Conservation (phyloP, 1,140 invertebrate genomes). For the Aphaenogaster rudis region DNA sequence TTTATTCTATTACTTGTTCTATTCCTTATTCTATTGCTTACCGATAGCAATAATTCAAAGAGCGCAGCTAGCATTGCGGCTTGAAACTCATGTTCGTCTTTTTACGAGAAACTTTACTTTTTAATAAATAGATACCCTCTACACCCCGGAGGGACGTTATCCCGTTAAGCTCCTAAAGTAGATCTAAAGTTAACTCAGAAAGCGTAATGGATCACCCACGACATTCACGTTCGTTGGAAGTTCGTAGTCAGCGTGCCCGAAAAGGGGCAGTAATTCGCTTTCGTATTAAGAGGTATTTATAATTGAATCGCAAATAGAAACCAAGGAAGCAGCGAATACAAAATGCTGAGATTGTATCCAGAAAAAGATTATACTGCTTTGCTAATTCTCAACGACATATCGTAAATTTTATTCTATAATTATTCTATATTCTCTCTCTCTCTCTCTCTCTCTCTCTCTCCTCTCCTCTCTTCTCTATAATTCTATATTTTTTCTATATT, state of each 20-base stretch:
- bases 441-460: no score
- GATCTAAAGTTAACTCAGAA: conserved; percentile 23
- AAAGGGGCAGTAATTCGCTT: conserved; percentile 1
- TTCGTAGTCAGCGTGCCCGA: background rate
- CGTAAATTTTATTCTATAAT: background rate
- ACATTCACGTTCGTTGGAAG: background rate
- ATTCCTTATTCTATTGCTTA: background rate
- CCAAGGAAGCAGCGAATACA: background rate
- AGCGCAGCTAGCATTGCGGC: background rate
- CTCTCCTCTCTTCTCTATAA: no score
- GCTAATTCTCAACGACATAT: background rate
- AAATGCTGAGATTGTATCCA: background rate
- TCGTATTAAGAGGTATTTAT: background rate
- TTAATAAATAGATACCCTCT: conserved; percentile 40
- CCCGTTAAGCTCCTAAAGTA: conserved; percentile 31
- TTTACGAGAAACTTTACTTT: conserved; percentile 2
- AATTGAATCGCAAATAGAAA: conserved; percentile 27
- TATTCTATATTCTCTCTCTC: background rate
- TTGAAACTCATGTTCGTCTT: conserved; percentile 3
- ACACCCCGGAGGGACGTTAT: background rate
- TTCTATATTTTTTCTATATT: background rate
- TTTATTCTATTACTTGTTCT: conserved; percentile 19
- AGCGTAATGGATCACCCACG: conserved; percentile 29
- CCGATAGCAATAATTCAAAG: conserved; percentile 15
- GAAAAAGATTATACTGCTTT: conserved; percentile 9